Base-by-base conservation (phyloP, 2,888 invertebrate genomes). In the Schizaphis graminum region DNA sequence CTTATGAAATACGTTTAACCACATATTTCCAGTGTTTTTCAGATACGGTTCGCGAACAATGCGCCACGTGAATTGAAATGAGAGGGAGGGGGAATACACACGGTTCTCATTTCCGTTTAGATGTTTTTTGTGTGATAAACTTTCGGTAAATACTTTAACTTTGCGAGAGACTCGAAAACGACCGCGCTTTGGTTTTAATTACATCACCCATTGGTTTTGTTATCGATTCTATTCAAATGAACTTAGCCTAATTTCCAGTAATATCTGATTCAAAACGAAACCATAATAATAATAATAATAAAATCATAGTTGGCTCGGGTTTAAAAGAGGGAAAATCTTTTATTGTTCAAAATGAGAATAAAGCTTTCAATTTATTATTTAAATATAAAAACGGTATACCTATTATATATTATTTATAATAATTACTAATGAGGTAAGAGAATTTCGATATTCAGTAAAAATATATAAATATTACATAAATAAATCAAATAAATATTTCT, bases 121-220 rank as follows among this genome's bases (percentile, higher is more conserved):
- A 92, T 49, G 35, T 92, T 86, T 91, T 85, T 86, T 87, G 47
- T 28, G 92, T 21, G 87, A 87, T 92, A 92, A 92, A 92, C 92
- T 92, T 92, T 61, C 26, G 35, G 44, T 86, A 92, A 86, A 92
- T 86, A 92, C 86, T 92, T 92, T 47, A 61, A 61, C 86, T 92
- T 87, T 49, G 57, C 13, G 86, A 35, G 47, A 87, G 47, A 87
- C 49, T 49, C 47, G 35, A 35, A 86, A 87, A 61, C 61, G 53
- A 77, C n/a, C 28, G 21, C 61, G 67, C 49, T 49, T 88, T 88
- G 67, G 47, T 92, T 92, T 67, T 88, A 92, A 88, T 88, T 87
- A 88, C 92, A 61, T 35, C 61, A 13, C 8, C 61, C 87, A 86
- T 57, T 91, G 57, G 91, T 86, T 57, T 87, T 57, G 87, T 92